Conservation (phyloP, 2,888 invertebrate species). For the Chironomus riparius region DNA sequence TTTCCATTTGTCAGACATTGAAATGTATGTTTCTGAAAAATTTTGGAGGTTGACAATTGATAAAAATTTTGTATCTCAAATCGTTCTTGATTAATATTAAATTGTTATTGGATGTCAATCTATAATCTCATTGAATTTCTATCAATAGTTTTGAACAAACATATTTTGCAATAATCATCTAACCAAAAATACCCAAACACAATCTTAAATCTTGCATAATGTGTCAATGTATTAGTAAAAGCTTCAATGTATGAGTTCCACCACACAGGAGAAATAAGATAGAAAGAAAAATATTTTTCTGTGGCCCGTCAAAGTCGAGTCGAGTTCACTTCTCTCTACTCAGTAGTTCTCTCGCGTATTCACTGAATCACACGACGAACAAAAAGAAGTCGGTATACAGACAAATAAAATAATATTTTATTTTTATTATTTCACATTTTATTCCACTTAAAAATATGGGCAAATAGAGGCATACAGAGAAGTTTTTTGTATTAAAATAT, state of each 20-base stretch:
- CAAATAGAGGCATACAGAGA: conserved; percentile 6
- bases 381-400: conserved; percentile 19
- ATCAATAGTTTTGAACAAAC: too few relatives aligned
- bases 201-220: too few relatives aligned
- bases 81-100: too few relatives aligned
- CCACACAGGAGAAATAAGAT: neutral
- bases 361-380: conserved; percentile 22
- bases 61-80: too few relatives aligned
- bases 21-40: too few relatives aligned
- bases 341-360: conserved; percentile 27
- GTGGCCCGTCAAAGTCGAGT: conserved; percentile 1
- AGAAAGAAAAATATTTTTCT: conserved; percentile 7
- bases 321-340: conserved; percentile 17
- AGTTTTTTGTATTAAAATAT: neutral
- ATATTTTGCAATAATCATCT: too few relatives aligned
- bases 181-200: too few relatives aligned
- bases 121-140: too few relatives aligned
- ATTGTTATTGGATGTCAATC: too few relatives aligned
- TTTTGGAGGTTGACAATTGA: too few relatives aligned
- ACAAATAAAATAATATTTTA: neutral
- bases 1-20: too few relatives aligned
- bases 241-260: neutral
- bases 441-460: conserved; percentile 6
- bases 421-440: neutral
- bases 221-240: too few relatives aligned